Percentiles rank a stretch among this genome's conserved stretches.
Conservation (phyloP, 1,140 invertebrate genomes). For the Temnothorax nylanderi region DNA sequence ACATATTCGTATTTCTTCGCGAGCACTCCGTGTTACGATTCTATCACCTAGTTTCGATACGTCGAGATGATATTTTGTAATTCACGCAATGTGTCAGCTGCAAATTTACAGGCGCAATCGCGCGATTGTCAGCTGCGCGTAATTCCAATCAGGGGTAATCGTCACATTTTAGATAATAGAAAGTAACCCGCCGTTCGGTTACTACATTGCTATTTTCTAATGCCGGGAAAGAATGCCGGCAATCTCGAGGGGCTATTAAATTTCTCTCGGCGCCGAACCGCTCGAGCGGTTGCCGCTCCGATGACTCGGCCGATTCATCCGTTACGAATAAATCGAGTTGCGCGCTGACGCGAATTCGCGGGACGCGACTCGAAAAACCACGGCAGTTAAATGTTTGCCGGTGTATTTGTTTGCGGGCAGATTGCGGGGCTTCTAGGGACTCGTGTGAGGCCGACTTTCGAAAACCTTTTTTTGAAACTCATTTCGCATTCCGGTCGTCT, state of each 20-base stretch:
- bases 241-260: slow-evolving; percentile 76
- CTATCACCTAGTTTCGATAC: background rate
- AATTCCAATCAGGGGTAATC: slow-evolving; percentile 60
- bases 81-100: slow-evolving; percentile 17
- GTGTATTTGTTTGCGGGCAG: background rate
- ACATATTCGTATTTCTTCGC: background rate
- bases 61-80: slow-evolving; percentile 2
- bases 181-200: slow-evolving; percentile 61
- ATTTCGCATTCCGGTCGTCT: slow-evolving; percentile 59
- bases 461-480: slow-evolving; percentile 65
- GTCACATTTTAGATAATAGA: slow-evolving; percentile 63
- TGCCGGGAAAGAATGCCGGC: slow-evolving; percentile 64
- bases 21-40: background rate
- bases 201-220: slow-evolving; percentile 74
- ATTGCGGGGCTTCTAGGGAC: background rate
- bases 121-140: slow-evolving; percentile 36
- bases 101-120: background rate
- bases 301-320: slow-evolving; percentile 33
- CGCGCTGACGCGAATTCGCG: background rate
- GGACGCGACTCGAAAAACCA: background rate
- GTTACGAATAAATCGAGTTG: slow-evolving; percentile 13
- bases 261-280: slow-evolving; percentile 73
- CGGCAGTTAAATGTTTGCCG: background rate
- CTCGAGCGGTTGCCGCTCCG: slow-evolving; percentile 37
- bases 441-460: slow-evolving; percentile 66